These are phyloP conservation scores for Ceratoteleas bidentatus DNA, from an alignment of 1,140 invertebrate genomes.

Conservation along the genomic window DNA sequence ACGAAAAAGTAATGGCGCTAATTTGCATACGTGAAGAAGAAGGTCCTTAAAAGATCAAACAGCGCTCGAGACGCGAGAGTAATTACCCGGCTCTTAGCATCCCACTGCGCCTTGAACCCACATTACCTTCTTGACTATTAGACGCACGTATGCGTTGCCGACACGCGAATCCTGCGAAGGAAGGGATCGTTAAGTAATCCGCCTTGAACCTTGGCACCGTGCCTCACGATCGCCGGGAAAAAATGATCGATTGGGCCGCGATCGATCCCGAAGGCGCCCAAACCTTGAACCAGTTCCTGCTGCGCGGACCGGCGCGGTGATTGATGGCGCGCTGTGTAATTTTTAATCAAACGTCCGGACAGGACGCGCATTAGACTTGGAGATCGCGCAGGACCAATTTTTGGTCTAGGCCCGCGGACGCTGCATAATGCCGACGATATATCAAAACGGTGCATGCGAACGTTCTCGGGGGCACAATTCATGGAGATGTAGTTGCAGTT, in stretches of 20 bases:
- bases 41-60: constrained; percentile 38
- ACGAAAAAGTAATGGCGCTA: constrained; percentile 15
- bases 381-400: constrained; percentile 23
- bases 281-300: constrained; percentile 61
- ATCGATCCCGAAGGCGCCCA: constrained; percentile 33
- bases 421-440: constrained; percentile 37
- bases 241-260: constrained; percentile 56
- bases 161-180: constrained; percentile 71
- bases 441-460: constrained; percentile 40
- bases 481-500: constrained; percentile 65
- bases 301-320: constrained; percentile 27
- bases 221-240: constrained; percentile 53
- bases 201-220: constrained; percentile 73
- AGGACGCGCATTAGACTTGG: constrained; percentile 23
- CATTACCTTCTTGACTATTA: constrained; percentile 57
- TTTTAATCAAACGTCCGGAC: constrained; percentile 27
- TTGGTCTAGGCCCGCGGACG: constrained; percentile 16
- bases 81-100: constrained; percentile 56
- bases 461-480: constrained; percentile 45
- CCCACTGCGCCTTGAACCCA: constrained; percentile 56
- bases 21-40: constrained; percentile 32
- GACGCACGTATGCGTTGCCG: constrained; percentile 64
- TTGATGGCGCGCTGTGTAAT: constrained; percentile 37
- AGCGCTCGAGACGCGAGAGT: constrained; percentile 38
- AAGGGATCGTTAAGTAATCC: constrained; percentile 70